phyloP scores from a whole-genome alignment of 1,140 invertebrate genomes.

The Orchesella cincta region DNA sequence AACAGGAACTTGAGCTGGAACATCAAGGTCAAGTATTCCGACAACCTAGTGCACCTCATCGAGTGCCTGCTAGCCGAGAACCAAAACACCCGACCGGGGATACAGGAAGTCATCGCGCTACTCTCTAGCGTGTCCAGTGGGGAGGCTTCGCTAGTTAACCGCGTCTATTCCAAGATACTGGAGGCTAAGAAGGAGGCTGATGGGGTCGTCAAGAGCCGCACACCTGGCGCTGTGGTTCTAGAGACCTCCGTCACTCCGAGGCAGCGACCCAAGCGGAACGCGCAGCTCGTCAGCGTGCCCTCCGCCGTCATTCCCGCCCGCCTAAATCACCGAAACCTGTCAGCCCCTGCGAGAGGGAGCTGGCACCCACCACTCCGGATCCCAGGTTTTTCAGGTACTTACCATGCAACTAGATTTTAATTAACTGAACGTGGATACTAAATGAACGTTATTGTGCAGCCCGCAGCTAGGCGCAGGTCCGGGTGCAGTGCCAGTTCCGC shows the following conservation, averaged over 20 bases:
- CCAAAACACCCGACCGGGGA: constrained; percentile 70
- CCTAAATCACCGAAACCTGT: constrained; percentile 47
- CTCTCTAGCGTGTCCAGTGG: too few relatives aligned
- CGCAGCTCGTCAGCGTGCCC: constrained; percentile 47
- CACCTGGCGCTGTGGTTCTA: constrained; percentile 29
- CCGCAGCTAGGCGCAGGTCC: too few relatives aligned
- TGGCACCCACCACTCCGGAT: not conserved
- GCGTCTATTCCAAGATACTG: too few relatives aligned
- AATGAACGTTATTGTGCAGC: not conserved
- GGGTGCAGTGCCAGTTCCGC: not conserved
- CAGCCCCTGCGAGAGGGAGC: not conserved
- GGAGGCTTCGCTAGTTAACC: too few relatives aligned
- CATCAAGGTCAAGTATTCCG: constrained; percentile 74
- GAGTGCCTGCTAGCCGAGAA: constrained; percentile 68
- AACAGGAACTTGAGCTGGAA: constrained; percentile 86
- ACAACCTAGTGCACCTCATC: constrained; percentile 58
- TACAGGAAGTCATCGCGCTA: constrained; percentile 35
- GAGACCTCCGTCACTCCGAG: constrained; percentile 81
- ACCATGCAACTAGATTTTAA: not conserved
- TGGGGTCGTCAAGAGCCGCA: too few relatives aligned
- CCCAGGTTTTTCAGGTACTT: not conserved
- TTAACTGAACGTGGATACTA: constrained; percentile 9
- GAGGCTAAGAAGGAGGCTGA: too few relatives aligned
- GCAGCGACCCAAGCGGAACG: constrained; percentile 74
- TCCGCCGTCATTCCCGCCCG: constrained; percentile 47